Base-by-base conservation (phyloP, 2,797 vertebrate genomes). In the Poliocrania exsul region DNA sequence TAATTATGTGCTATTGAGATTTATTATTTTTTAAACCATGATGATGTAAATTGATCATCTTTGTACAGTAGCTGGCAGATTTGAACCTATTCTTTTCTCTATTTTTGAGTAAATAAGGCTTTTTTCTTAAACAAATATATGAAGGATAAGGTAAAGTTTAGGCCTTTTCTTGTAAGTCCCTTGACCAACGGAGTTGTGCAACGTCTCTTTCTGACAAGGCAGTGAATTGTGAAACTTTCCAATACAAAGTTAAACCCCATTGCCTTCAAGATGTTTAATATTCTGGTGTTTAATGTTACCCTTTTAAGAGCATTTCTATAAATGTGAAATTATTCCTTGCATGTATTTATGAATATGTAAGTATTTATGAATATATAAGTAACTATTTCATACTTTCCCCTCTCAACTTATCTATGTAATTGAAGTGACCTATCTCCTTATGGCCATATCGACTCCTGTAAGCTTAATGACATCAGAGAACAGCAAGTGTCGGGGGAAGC, bases 31-130 rank as follows among this genome's bases (percentile, higher is more conserved):
- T 67, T 80, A 29, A 64, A 38, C 31, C 1, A 0, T 35, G 11
- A 31, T 16, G 18, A 9, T 31, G 3, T 40, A 46, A 38, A 57
- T 47, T 0, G 0, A 49, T 61, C 20, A 29, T 65, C 40, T 65
- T 37, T 64, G 37, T 60, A 37, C 9, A 15, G 37, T 67, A 69
- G 19, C 51, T 81, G 70, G 2, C 28, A 83, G 65, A 28, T 58
- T 78, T 92, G 11, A 82, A 83, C n/a, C 71, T 71, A 10, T 12
- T 83, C n/a, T 57, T 79, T 90, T 50, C 31, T 56, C 19, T 37
- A 3, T 67, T 72, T 80, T 69, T 83, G 13, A 71, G 38, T 65
- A 70, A 94, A 75, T 51, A 66, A 46, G 4, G 6, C 0, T 0
- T 1, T 61, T 79, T n/a, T 10, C 26, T 19, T 66, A 8, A 40